Conservation (phyloP, 2,113 vertebrate genomes). For the Nematolebias whitei region DNA sequence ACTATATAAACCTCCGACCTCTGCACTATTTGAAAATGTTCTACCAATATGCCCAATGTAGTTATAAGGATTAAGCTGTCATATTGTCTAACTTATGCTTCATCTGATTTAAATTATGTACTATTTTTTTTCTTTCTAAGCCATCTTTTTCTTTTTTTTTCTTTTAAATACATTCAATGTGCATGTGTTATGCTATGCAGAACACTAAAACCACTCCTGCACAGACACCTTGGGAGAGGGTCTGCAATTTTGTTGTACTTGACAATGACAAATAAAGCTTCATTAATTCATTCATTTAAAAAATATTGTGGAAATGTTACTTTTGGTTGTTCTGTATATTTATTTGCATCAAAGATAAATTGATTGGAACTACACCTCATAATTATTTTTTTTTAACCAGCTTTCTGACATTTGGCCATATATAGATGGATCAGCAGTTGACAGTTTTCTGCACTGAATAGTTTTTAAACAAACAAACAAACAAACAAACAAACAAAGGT, state of each 20-base stretch:
- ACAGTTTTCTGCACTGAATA: constrained; percentile 34
- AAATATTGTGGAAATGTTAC: not conserved
- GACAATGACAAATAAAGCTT: too few species aligned
- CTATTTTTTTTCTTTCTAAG: too few species aligned
- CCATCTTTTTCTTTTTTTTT: too few species aligned
- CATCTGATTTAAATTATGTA: too few species aligned
- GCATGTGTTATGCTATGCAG: too few species aligned
- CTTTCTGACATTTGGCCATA: constrained; percentile 42
- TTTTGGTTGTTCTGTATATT: constrained; percentile 15
- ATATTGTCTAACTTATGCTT: not conserved
- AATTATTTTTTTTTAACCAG: constrained; percentile 48
- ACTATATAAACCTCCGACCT: not conserved
- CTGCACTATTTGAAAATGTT: not conserved
- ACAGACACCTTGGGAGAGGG: too few species aligned
- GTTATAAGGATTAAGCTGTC: constrained; percentile 3
- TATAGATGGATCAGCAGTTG: constrained; percentile 57
- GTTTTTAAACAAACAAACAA: constrained; percentile 50
- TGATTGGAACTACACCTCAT: constrained; percentile 25
- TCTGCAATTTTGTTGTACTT: too few species aligned
- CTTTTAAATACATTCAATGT: too few species aligned
- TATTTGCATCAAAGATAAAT: constrained; percentile 17
- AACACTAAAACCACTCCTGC: too few species aligned
- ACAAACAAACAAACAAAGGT: too few species aligned
- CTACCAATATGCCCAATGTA: not conserved
- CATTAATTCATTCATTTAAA: too few species aligned